Percentiles rank a stretch among this genome's conserved stretches.
Evolutionary conservation across 2,888 invertebrate species (phyloP).

Genomic region (Andrena fulva): DNA sequence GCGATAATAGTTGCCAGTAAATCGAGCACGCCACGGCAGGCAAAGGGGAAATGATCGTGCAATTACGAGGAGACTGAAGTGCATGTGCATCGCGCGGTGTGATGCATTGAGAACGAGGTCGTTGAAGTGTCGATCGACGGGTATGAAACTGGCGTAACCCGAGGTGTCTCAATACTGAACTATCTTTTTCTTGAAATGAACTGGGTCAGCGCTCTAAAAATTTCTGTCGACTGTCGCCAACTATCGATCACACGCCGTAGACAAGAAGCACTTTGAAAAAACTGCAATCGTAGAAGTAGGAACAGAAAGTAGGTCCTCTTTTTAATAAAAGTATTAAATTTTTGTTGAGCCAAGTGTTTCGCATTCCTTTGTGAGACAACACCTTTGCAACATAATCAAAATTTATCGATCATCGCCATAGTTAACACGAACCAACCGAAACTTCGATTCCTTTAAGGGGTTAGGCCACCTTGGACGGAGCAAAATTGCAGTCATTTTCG

Average conservation of each 20-base stretch:
- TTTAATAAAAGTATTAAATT: too few relatives aligned
- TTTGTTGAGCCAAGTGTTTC: too few relatives aligned
- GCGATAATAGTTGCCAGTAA: conserved; percentile 41
- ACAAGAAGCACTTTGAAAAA: too few relatives aligned
- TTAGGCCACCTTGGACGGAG: too few relatives aligned
- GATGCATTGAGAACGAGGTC: conserved; percentile 61
- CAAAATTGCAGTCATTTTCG: too few relatives aligned
- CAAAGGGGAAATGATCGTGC: conserved; percentile 57
- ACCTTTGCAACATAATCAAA: neutral
- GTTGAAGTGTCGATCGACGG: conserved; percentile 48
- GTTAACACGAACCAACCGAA: neutral
- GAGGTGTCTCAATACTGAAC: conserved; percentile 19
- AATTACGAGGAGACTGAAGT: conserved; percentile 55
- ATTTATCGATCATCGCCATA: neutral
- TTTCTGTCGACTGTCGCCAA: neutral
- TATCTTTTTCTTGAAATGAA: neutral
- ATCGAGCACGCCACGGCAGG: conserved; percentile 42
- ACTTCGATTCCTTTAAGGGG: neutral
- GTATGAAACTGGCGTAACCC: conserved; percentile 44
- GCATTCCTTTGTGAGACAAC: too few relatives aligned
- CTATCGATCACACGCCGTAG: too few relatives aligned
- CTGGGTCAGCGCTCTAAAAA: neutral
- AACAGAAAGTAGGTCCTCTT: too few relatives aligned
- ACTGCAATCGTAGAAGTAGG: too few relatives aligned
- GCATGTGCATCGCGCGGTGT: conserved; percentile 51